Conservation (phyloP, 2,888 invertebrate genomes). For the Drosophila ezoana region DNA sequence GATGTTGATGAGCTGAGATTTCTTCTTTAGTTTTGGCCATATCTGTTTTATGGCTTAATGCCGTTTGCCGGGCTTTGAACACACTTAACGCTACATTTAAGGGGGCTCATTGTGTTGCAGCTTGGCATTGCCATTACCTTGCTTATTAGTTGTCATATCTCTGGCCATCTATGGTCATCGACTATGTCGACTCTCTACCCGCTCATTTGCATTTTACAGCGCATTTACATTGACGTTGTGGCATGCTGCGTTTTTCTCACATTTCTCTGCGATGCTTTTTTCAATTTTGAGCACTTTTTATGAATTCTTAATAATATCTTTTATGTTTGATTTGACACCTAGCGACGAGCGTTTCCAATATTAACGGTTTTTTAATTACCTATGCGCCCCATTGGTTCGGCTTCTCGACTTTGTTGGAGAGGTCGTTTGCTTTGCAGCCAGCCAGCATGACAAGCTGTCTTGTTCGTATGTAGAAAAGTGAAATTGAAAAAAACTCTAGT, state of each 20-base stretch:
- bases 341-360: conserved; percentile 70
- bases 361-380: conserved; percentile 80
- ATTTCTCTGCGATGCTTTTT: conserved; percentile 55
- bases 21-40: conserved; percentile 60
- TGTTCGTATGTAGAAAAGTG: conserved; percentile 64
- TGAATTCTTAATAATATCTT: conserved; percentile 78
- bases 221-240: conserved; percentile 42
- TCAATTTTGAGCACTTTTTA: conserved; percentile 64
- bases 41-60: conserved; percentile 79
- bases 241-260: conserved; percentile 70
- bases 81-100: conserved; percentile 80
- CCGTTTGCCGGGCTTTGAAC: conserved; percentile 74
- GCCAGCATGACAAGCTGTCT: conserved; percentile 59
- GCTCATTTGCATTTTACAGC: conserved; percentile 74
- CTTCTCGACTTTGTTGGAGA: conserved; percentile 59
- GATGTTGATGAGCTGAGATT: conserved; percentile 36
- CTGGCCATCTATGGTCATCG: conserved; percentile 43
- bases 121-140: conserved; percentile 51
- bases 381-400: conserved; percentile 54
- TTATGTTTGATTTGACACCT: conserved; percentile 82
- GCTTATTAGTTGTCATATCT: conserved; percentile 70
- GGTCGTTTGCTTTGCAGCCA: conserved; percentile 66
- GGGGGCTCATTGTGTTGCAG: conserved; percentile 46
- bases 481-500: conserved; percentile 72
- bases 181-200: conserved; percentile 30